A percentile compares a stretch with the other conserved stretches of the same genome.
Conservation (phyloP, 2,888 invertebrate species). For the Stegana nigrithorax region DNA sequence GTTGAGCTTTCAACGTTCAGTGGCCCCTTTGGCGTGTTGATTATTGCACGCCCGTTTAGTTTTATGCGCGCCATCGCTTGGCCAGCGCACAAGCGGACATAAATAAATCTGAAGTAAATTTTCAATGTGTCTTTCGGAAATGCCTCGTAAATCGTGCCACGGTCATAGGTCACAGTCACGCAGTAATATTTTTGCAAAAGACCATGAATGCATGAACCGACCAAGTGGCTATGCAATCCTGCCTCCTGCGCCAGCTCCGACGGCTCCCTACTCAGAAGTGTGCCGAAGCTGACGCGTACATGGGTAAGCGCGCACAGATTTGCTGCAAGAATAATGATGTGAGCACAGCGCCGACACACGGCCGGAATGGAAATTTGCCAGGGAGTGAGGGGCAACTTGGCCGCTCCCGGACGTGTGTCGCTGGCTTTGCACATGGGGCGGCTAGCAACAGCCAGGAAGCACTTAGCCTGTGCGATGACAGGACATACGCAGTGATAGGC, state of each 20-base stretch:
- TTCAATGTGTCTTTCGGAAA: constrained; percentile 63
- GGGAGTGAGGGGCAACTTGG: not conserved
- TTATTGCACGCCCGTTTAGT: constrained; percentile 39
- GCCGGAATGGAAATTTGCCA: constrained; percentile 58
- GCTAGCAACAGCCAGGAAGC: constrained; percentile 42
- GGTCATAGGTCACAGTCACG: constrained; percentile 53
- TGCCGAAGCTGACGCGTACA: too few relatives aligned
- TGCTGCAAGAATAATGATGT: constrained; percentile 38
- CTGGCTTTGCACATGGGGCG: not conserved
- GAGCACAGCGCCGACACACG: constrained; percentile 20
- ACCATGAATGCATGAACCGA: not conserved
- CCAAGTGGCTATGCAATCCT: not conserved
- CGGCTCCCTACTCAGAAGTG: too few relatives aligned
- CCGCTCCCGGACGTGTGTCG: not conserved
- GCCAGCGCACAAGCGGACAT: constrained; percentile 41
- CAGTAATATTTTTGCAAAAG: constrained; percentile 40
- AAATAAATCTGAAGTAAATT: constrained; percentile 63
- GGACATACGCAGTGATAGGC: constrained; percentile 46
- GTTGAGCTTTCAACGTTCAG: not conserved
- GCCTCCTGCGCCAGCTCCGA: constrained; percentile 24
- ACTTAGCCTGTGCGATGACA: constrained; percentile 57
- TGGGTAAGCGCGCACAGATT: constrained; percentile 57
- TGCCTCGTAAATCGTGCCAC: constrained; percentile 63
- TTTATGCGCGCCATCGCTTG: constrained; percentile 3
- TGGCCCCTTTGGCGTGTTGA: constrained; percentile 20